Evolutionary conservation across 2,113 vertebrate species (phyloP).

Genomic region (Gallinago undulata): DNA sequence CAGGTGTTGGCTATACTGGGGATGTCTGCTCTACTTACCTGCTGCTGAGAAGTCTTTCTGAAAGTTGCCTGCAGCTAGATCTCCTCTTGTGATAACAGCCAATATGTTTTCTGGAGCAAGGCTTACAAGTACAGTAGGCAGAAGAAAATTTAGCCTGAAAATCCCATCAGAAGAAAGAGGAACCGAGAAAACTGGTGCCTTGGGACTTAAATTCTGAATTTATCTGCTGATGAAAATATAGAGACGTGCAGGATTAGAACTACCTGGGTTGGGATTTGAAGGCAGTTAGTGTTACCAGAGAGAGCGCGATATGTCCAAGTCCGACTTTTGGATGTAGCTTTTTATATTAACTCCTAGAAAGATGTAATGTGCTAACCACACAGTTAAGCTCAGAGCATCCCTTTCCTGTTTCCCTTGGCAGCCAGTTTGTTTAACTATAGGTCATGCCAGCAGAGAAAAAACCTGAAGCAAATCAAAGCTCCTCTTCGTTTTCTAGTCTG

Average conservation of each 20-base stretch:
- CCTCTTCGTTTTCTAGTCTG: neutral
- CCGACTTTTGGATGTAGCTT: neutral
- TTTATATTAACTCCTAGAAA: constrained; percentile 21
- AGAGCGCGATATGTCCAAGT: neutral
- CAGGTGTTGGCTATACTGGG: neutral
- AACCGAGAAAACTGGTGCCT: neutral
- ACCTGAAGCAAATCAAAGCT: neutral
- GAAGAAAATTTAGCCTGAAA: neutral
- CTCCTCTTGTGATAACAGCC: neutral
- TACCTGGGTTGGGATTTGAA: neutral
- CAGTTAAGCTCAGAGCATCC: constrained; percentile 26
- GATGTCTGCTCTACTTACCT: neutral
- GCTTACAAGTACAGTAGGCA: neutral
- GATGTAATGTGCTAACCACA: constrained; percentile 9
- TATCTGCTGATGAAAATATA: neutral
- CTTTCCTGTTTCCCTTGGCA: constrained; percentile 54
- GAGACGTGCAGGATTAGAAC: neutral
- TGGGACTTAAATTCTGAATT: neutral
- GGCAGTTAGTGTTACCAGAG: neutral
- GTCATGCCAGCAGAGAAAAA: neutral
- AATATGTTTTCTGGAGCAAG: neutral
- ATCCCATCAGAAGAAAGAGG: neutral
- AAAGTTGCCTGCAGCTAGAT: neutral
- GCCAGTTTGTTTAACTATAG: constrained; percentile 11
- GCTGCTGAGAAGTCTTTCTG: neutral